Conservation (phyloP, 2,113 vertebrate species). For the Chitala chitala region DNA sequence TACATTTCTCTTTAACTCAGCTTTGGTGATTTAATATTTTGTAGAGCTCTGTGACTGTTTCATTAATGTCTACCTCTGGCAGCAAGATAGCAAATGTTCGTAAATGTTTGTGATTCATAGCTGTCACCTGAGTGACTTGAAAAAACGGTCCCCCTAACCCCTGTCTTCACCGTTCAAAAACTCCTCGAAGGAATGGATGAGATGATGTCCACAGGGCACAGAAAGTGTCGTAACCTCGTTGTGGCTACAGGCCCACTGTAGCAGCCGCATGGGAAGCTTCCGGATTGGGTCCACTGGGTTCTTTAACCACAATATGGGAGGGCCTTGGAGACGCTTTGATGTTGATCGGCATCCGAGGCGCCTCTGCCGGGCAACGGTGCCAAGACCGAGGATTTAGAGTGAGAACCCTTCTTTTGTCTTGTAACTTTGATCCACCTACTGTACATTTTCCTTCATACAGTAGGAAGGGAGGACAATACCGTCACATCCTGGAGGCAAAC, state of each 20-base stretch:
- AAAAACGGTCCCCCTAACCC: too few relatives aligned
- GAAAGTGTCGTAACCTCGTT: neutral
- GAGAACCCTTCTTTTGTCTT: conserved; percentile 25
- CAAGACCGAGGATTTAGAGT: conserved; percentile 2
- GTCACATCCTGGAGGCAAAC: conserved; percentile 30
- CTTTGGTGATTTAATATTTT: too few relatives aligned
- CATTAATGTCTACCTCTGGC: too few relatives aligned
- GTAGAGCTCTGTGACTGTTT: too few relatives aligned
- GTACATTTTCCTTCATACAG: conserved; percentile 27
- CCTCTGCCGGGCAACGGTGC: neutral
- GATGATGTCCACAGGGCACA: neutral
- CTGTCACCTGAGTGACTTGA: too few relatives aligned
- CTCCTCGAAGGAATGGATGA: too few relatives aligned
- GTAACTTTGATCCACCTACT: conserved; percentile 36
- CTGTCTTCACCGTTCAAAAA: too few relatives aligned
- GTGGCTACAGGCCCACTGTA: neutral
- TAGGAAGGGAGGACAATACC: conserved; percentile 30
- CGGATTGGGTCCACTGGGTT: neutral
- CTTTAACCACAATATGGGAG: neutral
- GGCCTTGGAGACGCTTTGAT: neutral
- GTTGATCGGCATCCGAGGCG: neutral
- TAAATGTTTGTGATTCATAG: too few relatives aligned
- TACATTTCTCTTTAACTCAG: too few relatives aligned
- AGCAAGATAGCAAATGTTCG: too few relatives aligned
- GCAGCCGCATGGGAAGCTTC: neutral